phyloP scores from a whole-genome alignment of 30 jellyfish, hydroid and myxozoan genomes.

The Aurelia aurita complex sp. Pacific region DNA sequence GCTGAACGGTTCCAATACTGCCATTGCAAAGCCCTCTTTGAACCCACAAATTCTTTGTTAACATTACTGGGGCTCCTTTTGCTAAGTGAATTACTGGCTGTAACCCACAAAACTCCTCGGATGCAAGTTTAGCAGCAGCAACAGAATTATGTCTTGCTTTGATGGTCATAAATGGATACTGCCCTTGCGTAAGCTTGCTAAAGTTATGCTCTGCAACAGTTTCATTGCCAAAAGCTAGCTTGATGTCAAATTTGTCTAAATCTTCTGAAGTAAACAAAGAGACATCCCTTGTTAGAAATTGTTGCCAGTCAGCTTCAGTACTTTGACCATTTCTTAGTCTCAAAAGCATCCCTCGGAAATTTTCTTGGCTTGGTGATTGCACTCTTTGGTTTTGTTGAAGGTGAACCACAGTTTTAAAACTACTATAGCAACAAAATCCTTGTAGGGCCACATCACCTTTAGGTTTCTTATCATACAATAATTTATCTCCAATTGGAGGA shows the following conservation, averaged over 20 bases:
- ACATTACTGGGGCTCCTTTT: neutral
- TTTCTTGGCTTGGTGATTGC: no score
- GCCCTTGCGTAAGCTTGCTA: neutral
- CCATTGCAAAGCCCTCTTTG: neutral
- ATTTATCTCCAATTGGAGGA: conserved; percentile 55
- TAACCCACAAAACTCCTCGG: neutral
- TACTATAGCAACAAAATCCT: conserved; percentile 18
- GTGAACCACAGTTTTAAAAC: no score
- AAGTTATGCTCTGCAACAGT: neutral
- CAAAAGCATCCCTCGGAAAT: no score
- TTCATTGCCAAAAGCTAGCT: neutral
- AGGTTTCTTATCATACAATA: conserved; percentile 13
- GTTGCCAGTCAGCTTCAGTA: no score
- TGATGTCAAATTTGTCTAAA: neutral
- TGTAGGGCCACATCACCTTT: conserved; percentile 15
- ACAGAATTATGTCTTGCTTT: neutral
- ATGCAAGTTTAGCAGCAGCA: neutral
- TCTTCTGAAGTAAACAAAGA: no score
- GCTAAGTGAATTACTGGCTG: neutral
- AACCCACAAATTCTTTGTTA: neutral
- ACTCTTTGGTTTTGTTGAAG: no score
- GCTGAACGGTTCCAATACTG: neutral
- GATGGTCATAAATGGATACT: neutral
- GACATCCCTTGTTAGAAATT: no score
- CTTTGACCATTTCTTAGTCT: no score